Evolutionary conservation across 2,888 invertebrate species (phyloP).

Genomic region (Dorcus parallelipipedus): DNA sequence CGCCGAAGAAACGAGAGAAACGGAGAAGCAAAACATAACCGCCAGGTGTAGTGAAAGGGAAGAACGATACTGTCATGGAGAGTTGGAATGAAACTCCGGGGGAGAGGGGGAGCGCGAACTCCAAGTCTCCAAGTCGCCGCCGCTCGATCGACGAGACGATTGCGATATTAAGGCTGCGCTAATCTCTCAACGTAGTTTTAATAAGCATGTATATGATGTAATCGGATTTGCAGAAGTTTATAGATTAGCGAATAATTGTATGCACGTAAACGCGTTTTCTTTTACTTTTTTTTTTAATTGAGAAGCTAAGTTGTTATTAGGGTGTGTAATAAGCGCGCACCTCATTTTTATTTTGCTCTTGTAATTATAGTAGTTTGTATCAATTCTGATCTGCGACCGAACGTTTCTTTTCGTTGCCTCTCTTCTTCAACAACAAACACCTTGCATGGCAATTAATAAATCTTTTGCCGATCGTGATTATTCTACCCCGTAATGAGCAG

Average conservation of each 20-base stretch:
- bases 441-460: too few relatives aligned
- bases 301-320: conserved; percentile 6
- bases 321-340: conserved; percentile 2
- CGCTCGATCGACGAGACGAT: not conserved
- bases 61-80: conserved; percentile 15
- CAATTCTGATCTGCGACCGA: too few relatives aligned
- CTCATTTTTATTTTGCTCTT: not conserved
- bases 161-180: conserved; percentile 7
- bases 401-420: too few relatives aligned
- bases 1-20: conserved; percentile 15
- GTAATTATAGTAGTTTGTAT: conserved; percentile 5
- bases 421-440: too few relatives aligned
- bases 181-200: conserved; percentile 14
- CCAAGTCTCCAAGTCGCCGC: too few relatives aligned
- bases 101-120: too few relatives aligned
- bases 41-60: conserved; percentile 41
- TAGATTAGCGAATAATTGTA: conserved; percentile 19
- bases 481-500: too few relatives aligned
- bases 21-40: conserved; percentile 24
- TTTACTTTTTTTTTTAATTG: not conserved
- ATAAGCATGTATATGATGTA: conserved; percentile 19
- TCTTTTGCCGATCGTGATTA: too few relatives aligned
- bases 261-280: not conserved
- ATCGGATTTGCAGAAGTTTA: conserved; percentile 16
- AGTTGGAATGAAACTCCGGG: too few relatives aligned